A percentile compares a stretch with the other conserved stretches of the same genome.
Evolutionary conservation across 1,140 invertebrate genomes (phyloP).

Genomic region (Agraylea sexmaculata): DNA sequence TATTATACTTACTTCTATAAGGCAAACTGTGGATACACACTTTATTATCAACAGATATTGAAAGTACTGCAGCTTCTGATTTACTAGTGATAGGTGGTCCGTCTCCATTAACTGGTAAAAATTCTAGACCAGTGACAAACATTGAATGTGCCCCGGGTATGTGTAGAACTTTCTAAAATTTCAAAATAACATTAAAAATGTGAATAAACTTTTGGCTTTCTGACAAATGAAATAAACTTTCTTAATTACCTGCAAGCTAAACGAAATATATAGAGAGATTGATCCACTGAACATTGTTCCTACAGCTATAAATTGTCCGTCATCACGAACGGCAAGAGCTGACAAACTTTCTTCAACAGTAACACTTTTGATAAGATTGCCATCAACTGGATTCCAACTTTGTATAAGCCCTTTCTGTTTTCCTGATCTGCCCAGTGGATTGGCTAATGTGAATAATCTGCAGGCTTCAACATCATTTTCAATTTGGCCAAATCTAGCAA

Average conservation of each 20-base stretch:
- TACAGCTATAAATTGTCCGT: conserved; percentile 82
- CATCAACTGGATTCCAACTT: conserved; percentile 52
- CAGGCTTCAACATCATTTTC: conserved; percentile 51
- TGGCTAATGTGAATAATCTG: conserved; percentile 71
- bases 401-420: conserved; percentile 62
- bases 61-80: conserved; percentile 76
- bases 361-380: conserved; percentile 42
- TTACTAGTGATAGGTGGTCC: conserved; percentile 54
- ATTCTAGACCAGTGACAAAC: conserved; percentile 89
- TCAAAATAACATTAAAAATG: conserved; percentile 5
- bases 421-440: conserved; percentile 55
- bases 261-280: conserved; percentile 81
- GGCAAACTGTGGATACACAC: conserved; percentile 82
- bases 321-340: conserved; percentile 76
- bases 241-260: conserved; percentile 70
- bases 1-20: conserved; percentile 55
- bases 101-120: conserved; percentile 60
- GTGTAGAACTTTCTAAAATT: conserved; percentile 61
- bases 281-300: conserved; percentile 88
- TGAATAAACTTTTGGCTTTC: conserved; percentile 3
- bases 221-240: conserved; percentile 9
- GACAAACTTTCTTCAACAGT: conserved; percentile 63
- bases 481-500: conserved; percentile 57
- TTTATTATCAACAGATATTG: conserved; percentile 90
- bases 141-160: conserved; percentile 78